phyloP scores from a whole-genome alignment of 2,888 invertebrate genomes.

The Stratiomys singularior region DNA sequence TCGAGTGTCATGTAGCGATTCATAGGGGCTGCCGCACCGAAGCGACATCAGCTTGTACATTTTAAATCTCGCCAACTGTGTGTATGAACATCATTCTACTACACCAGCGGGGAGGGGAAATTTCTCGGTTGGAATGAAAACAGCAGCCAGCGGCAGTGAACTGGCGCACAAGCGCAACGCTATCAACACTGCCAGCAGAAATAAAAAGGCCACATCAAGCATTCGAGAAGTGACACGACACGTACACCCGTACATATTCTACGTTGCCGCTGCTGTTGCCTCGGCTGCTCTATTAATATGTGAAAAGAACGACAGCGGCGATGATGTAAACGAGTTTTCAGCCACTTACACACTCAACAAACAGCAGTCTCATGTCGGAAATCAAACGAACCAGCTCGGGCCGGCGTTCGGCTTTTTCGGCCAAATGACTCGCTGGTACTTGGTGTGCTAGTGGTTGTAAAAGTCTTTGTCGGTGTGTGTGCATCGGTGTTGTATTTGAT shows the following conservation, averaged over 20 bases:
- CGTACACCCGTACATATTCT: too few species aligned
- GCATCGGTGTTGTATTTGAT: neutral
- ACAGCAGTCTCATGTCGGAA: neutral
- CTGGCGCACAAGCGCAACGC: slow-evolving; percentile 13
- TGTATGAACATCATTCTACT: too few species aligned
- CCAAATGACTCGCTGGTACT: neutral
- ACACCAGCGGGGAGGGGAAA: neutral
- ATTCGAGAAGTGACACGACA: too few species aligned
- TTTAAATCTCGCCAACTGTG: too few species aligned
- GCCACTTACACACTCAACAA: neutral
- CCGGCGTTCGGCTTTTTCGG: neutral
- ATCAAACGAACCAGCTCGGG: neutral
- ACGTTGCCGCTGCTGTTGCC: too few species aligned
- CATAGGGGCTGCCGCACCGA: slow-evolving; percentile 16
- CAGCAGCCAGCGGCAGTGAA: neutral
- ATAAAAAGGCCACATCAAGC: neutral
- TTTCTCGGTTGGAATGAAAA: neutral
- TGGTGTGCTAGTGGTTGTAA: neutral
- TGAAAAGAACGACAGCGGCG: neutral
- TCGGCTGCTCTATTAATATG: neutral
- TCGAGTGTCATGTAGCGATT: neutral
- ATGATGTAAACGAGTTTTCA: slow-evolving; percentile 1
- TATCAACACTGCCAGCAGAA: neutral
- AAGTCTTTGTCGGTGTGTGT: neutral
- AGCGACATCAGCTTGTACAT: neutral